phyloP scores from a whole-genome alignment of 1,140 invertebrate genomes.

The Monochamus saltuarius region DNA sequence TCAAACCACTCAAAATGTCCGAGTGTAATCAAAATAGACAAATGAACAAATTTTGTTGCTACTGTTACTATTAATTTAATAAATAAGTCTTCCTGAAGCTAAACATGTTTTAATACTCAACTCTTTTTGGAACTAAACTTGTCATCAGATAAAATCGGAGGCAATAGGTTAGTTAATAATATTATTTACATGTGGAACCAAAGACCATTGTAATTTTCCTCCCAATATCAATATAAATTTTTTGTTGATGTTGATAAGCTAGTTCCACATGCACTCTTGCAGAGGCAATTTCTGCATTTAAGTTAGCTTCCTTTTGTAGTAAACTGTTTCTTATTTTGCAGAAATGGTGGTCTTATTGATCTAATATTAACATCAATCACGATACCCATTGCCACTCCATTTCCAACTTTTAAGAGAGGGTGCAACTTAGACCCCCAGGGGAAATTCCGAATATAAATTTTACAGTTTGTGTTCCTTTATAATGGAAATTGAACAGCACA shows the following conservation, averaged over 20 bases:
- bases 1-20: too few relatives aligned
- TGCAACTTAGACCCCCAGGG: constrained; percentile 35
- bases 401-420: constrained; percentile 31
- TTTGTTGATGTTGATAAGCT: constrained; percentile 12
- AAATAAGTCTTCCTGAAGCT: too few relatives aligned
- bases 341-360: constrained; percentile 18
- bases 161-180: too few relatives aligned
- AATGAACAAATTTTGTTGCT: too few relatives aligned
- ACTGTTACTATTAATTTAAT: too few relatives aligned
- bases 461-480: constrained; percentile 33
- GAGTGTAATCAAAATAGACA: too few relatives aligned
- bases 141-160: too few relatives aligned
- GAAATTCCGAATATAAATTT: constrained; percentile 42
- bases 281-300: not conserved
- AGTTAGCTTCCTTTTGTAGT: not conserved
- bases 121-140: too few relatives aligned
- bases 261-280: constrained; percentile 26
- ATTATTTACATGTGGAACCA: constrained; percentile 24
- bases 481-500: constrained; percentile 9
- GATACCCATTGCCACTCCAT: constrained; percentile 32
- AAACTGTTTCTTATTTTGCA: constrained; percentile 5
- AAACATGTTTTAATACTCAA: too few relatives aligned
- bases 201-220: not conserved
- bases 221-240: constrained; percentile 23
- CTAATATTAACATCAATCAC: constrained; percentile 36